phyloP scores from a whole-genome alignment of 2,113 vertebrate species.

The Tichodroma muraria region DNA sequence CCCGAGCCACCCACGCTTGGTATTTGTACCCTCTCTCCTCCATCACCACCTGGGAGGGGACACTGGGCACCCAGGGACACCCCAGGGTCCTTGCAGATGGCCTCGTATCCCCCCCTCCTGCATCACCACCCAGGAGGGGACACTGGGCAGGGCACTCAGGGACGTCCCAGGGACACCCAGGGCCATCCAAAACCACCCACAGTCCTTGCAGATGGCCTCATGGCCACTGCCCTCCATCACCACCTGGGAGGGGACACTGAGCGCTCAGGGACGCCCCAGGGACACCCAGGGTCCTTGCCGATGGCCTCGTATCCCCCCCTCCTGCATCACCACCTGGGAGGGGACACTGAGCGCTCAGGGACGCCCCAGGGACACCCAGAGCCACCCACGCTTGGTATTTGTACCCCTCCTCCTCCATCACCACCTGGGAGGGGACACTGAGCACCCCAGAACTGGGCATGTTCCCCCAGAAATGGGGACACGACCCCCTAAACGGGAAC shows the following conservation, averaged over 20 bases:
- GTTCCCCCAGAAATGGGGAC: background rate
- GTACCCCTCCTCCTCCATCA: background rate
- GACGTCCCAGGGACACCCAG: too few species aligned
- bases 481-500: too few species aligned
- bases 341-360: background rate
- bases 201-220: background rate
- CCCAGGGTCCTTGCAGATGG: too few species aligned
- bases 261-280: background rate
- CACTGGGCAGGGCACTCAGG: too few species aligned
- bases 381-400: background rate
- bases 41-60: too few species aligned
- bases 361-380: background rate
- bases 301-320: background rate
- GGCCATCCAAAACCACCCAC: too few species aligned
- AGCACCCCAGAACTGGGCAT: background rate
- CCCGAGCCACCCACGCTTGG: too few species aligned
- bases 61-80: too few species aligned
- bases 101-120: too few species aligned
- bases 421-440: background rate
- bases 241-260: background rate
- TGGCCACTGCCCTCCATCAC: background rate
- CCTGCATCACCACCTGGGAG: too few species aligned
- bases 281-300: background rate
- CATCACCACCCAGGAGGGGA: too few species aligned
- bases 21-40: too few species aligned